These are phyloP conservation scores for Dinocampus coccinellae DNA, from an alignment of 2,888 invertebrate genomes.

Conservation along the genomic window DNA sequence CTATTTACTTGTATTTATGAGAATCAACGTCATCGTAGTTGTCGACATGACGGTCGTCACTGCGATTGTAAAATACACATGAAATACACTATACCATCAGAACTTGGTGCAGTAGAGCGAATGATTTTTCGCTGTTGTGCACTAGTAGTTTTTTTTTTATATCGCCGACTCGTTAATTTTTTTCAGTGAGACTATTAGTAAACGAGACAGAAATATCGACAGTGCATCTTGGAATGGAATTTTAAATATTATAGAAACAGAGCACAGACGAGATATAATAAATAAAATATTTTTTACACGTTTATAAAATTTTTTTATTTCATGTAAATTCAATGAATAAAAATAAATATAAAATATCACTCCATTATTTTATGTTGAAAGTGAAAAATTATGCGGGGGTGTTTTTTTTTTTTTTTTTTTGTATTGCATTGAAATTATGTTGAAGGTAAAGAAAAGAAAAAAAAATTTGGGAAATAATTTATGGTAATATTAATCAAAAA, in stretches of 20 bases:
- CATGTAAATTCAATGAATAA: no score
- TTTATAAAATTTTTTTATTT: no score
- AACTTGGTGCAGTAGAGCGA: neutral
- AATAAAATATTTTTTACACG: neutral
- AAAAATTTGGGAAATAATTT: no score
- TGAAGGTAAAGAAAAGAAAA: neutral
- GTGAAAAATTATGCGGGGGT: neutral
- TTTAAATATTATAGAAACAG: no score
- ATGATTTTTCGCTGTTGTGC: slow-evolving; percentile 7
- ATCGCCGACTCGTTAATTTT: slow-evolving; percentile 45
- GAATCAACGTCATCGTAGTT: neutral
- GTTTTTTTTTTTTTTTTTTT: neutral
- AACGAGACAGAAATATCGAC: neutral
- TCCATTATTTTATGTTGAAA: neutral
- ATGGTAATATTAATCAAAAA: no score
- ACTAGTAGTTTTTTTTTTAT: slow-evolving; percentile 37
- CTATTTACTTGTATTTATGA: slow-evolving; percentile 28
- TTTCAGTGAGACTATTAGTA: slow-evolving; percentile 35
- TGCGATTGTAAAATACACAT: slow-evolving; percentile 20
- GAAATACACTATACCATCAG: neutral
- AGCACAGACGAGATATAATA: neutral
- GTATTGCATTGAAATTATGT: neutral
- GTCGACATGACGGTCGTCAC: neutral
- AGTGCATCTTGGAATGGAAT: slow-evolving; percentile 26
- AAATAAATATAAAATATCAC: no score